These are phyloP conservation scores for Cochlearius cochlearius DNA, from an alignment of 2,113 vertebrate species.

Conservation along the genomic window DNA sequence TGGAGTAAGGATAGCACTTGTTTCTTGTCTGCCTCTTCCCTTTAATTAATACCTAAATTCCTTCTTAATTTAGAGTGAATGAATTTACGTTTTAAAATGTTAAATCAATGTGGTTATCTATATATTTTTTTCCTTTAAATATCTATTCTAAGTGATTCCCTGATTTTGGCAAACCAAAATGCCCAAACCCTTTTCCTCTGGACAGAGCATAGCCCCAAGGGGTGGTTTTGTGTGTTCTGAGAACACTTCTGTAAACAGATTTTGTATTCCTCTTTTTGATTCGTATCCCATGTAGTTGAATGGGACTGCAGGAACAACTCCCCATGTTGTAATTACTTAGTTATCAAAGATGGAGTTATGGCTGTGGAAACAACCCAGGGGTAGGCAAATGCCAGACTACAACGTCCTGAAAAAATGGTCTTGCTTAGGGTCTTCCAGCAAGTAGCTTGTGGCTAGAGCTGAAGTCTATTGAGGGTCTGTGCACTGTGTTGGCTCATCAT, in stretches of 20 bases:
- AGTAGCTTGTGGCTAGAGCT: not conserved
- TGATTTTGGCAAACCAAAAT: not conserved
- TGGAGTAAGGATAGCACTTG: not conserved
- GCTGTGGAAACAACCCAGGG: not conserved
- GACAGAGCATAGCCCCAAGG: not conserved
- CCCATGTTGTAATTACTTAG: not conserved
- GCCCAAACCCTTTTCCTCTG: not conserved
- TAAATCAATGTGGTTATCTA: not conserved
- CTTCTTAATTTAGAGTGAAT: not conserved
- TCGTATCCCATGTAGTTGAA: not conserved
- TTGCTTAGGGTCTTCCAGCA: not conserved
- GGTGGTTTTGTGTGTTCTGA: not conserved
- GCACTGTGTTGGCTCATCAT: not conserved
- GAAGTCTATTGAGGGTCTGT: not conserved
- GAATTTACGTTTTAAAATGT: not conserved
- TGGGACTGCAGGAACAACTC: rapidly evolving
- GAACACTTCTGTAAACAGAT: not conserved
- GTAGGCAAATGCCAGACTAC: not conserved
- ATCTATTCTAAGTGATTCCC: not conserved
- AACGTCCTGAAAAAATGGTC: not conserved
- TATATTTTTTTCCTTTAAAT: not conserved
- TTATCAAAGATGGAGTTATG: not conserved
- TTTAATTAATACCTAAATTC: not conserved
- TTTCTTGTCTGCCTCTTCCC: not conserved
- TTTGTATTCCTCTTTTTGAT: not conserved